Percentiles rank a stretch among this genome's conserved stretches.
Conservation (phyloP, 2,888 invertebrate species). For the Lycia hirtaria region DNA sequence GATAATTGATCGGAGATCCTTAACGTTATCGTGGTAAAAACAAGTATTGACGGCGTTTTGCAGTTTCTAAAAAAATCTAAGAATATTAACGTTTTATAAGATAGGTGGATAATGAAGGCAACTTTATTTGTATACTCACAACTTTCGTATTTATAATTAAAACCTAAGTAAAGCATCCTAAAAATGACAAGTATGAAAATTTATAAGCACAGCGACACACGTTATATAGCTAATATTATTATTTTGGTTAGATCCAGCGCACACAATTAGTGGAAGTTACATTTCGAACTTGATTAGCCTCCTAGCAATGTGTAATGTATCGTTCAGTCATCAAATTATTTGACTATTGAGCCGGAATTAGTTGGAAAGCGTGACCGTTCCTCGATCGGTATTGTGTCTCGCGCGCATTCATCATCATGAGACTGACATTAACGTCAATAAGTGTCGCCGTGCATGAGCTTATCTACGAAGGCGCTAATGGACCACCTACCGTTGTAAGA, state of each 20-base stretch:
- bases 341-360: constrained; percentile 8
- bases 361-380: constrained; percentile 9
- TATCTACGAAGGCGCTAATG: constrained; percentile 74
- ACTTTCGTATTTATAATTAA: too few relatives aligned
- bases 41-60: neutral
- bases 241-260: neutral
- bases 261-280: neutral
- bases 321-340: constrained; percentile 1
- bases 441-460: constrained; percentile 56
- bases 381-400: constrained; percentile 29
- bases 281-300: neutral
- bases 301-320: neutral
- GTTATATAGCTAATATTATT: too few relatives aligned
- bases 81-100: too few relatives aligned
- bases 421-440: constrained; percentile 57
- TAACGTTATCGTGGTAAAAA: neutral
- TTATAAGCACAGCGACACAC: too few relatives aligned
- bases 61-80: too few relatives aligned
- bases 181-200: too few relatives aligned
- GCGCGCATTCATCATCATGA: constrained; percentile 52
- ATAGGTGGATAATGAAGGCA: too few relatives aligned
- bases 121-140: too few relatives aligned
- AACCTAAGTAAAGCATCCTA: too few relatives aligned
- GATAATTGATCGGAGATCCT: constrained; percentile 28
- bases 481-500: constrained; percentile 60